Evolutionary conservation across 2,888 invertebrate genomes (phyloP), one percentile per base, ranked within the genome.

Genomic region (Volucella bombylans): DNA sequence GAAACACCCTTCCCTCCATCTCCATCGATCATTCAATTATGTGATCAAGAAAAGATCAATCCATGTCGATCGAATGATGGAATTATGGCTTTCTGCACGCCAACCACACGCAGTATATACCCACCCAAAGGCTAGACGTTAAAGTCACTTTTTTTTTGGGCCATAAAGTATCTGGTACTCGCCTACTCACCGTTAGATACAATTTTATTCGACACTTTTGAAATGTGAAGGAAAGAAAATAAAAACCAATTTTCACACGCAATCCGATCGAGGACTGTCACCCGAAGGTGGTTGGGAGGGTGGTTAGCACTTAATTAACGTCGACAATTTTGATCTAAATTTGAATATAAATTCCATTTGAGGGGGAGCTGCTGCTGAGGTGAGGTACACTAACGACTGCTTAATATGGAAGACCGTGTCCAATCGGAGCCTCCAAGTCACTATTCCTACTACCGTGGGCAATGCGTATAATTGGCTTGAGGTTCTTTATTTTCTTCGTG

Each of bases 31-130:
- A 82, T 81, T 81, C 71, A 76, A 82, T 81, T 61, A 82, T 61
- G n/a, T n/a, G 65, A 54, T 45, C 71, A 59, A 82, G 54, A 62
- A 72, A 77, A 72, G 72, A 77, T 68, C 62, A 78, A 77, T 72
- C 57, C 72, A 67, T 72, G 67, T 78, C 50, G 62, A 78, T 72
- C 71, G 67, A 77, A 64, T 72, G 57, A 62, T 62, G 62, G 62
- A 82, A 82, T 78, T 82, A 82, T 78, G 68, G 55, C 72, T 78
- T 78, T 82, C 50, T 82, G 72, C 78, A 82, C 78, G 72, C 71
- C 38, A 82, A 72, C 61, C 61, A 12, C 71, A 77, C 77, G 77
- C 82, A 72, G 23, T 14, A 9, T 31, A 57, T 41, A 23, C 39
- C 65, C 72, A 23, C 39, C 65, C 72, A 49, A 11, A n/a, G 72